Evolutionary conservation across 2,888 invertebrate species (phyloP).

Genomic region (Dryobota labecula): DNA sequence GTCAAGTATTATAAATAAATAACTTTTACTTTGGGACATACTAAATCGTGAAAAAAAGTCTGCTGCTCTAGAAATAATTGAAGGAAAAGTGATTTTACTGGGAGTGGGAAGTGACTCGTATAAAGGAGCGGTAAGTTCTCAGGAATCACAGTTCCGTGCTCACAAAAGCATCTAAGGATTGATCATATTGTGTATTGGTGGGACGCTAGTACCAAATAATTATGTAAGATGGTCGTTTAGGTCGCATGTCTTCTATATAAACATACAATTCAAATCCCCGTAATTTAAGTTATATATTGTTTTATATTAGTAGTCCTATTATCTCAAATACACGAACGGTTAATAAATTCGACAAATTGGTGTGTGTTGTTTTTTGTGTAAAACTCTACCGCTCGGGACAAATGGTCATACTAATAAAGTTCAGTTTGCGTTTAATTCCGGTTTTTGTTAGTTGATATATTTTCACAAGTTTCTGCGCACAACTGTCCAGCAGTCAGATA

Average conservation of each 20-base stretch:
- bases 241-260: background rate
- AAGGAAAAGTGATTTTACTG: background rate
- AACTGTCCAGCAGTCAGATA: too few relatives aligned
- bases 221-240: background rate
- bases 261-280: too few relatives aligned
- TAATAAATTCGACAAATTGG: background rate
- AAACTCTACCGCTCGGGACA: too few relatives aligned
- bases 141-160: background rate
- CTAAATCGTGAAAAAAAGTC: background rate
- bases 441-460: too few relatives aligned
- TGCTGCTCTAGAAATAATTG: background rate
- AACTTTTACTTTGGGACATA: background rate
- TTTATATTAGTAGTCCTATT: background rate
- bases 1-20: background rate
- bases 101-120: background rate
- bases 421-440: too few relatives aligned
- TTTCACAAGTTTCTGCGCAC: too few relatives aligned
- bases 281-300: too few relatives aligned
- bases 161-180: background rate
- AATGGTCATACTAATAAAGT: too few relatives aligned
- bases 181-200: background rate
- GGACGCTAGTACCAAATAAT: background rate
- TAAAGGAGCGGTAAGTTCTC: background rate
- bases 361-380: too few relatives aligned
- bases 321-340: background rate